These are phyloP conservation scores for Hypomesus transpacificus DNA, from an alignment of 2,113 vertebrate species.

Conservation along the genomic window DNA sequence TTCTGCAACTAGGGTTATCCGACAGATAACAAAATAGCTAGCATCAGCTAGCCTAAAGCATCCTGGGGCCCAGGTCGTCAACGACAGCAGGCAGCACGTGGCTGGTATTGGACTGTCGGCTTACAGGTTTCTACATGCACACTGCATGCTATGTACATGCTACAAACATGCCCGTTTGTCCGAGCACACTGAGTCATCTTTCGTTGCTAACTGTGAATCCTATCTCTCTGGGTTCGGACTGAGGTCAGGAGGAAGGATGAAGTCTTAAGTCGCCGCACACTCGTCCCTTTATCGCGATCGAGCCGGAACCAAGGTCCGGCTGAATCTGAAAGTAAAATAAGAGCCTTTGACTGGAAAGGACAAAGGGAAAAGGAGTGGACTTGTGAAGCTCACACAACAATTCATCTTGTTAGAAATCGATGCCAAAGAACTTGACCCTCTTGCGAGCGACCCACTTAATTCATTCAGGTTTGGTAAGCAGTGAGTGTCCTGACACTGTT, in stretches of 20 bases:
- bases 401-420: constrained; percentile 51
- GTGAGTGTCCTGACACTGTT: constrained; percentile 31
- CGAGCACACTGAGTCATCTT: no score
- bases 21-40: constrained; percentile 25
- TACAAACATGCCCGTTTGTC: no score
- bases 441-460: constrained; percentile 56
- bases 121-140: constrained; percentile 17
- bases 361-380: constrained; percentile 30
- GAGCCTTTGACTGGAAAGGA: constrained; percentile 39
- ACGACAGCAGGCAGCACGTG: constrained; percentile 32
- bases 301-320: not conserved
- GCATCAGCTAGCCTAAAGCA: constrained; percentile 11
- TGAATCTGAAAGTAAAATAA: constrained; percentile 33
- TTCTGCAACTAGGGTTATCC: no score
- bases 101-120: not conserved
- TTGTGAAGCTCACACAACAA: constrained; percentile 41
- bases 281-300: not conserved
- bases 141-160: constrained; percentile 19
- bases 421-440: constrained; percentile 55
- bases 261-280: not conserved
- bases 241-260: not conserved
- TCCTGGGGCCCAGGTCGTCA: constrained; percentile 14
- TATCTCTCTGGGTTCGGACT: not conserved
- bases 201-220: no score
- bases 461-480: constrained; percentile 48